Evolutionary conservation across 2,888 invertebrate genomes (phyloP).

Genomic region (Nudaria mundana): DNA sequence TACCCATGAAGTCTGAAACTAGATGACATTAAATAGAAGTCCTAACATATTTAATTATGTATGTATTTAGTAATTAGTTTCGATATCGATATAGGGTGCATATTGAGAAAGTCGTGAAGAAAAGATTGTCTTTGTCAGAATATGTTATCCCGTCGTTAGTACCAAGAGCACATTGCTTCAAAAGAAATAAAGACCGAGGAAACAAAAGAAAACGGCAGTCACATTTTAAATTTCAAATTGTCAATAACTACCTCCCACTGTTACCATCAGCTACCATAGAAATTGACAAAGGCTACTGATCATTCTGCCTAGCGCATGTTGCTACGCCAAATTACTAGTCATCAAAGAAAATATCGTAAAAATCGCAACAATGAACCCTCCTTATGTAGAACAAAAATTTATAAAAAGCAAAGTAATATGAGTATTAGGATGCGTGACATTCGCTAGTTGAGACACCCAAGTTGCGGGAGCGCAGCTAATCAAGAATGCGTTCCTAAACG

Average conservation of each 20-base stretch:
- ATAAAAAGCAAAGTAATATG: conserved; percentile 44
- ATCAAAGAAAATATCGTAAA: conserved; percentile 40
- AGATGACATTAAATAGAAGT: no score
- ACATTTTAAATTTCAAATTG: conserved; percentile 21
- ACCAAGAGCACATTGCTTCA: neutral
- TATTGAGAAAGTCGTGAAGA: no score
- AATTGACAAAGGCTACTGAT: conserved; percentile 24
- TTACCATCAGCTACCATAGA: conserved; percentile 28
- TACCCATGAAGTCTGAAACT: no score
- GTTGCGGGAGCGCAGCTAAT: conserved; percentile 51
- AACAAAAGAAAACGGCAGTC: conserved; percentile 8
- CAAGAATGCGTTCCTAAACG: conserved; percentile 36
- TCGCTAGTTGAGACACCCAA: conserved; percentile 63
- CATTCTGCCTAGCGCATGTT: conserved; percentile 31
- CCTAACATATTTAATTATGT: no score
- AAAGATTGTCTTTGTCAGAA: no score
- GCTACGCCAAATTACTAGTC: conserved; percentile 41
- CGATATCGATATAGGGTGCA: no score
- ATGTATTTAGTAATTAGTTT: no score
- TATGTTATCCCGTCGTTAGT: no score
- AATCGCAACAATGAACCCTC: conserved; percentile 49
- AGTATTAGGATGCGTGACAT: conserved; percentile 61
- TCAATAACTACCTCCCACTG: conserved; percentile 25
- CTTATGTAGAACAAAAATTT: conserved; percentile 43
- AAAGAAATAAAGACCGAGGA: neutral